These are phyloP conservation scores for Plectrocnemia conspersa DNA, from an alignment of 1,140 invertebrate species.

Conservation along the genomic window DNA sequence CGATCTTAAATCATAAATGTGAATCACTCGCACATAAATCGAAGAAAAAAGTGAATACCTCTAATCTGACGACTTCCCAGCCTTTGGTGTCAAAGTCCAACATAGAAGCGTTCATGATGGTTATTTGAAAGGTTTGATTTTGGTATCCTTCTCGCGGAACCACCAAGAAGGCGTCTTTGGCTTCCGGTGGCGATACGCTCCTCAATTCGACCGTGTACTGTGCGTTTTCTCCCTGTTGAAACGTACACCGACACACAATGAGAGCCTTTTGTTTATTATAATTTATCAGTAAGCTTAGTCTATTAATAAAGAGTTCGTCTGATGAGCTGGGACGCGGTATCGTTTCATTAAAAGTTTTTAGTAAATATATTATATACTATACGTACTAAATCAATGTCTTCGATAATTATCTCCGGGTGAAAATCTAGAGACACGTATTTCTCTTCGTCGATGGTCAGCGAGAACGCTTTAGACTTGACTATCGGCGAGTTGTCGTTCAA, in stretches of 20 bases:
- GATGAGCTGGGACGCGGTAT: no score
- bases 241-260: conserved; percentile 8
- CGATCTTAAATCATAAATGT: conserved; percentile 12
- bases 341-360: background rate
- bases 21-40: background rate
- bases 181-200: conserved; percentile 39
- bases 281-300: conserved; percentile 21
- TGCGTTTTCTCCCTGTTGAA: conserved; percentile 53
- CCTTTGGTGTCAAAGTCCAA: conserved; percentile 50
- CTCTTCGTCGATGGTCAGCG: conserved; percentile 45
- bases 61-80: conserved; percentile 45
- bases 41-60: conserved; percentile 34
- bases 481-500: conserved; percentile 53
- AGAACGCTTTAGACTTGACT: conserved; percentile 40
- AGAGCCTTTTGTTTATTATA: background rate
- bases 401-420: conserved; percentile 44
- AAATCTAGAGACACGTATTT: conserved; percentile 46
- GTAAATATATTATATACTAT: background rate
- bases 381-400: conserved; percentile 54
- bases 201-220: conserved; percentile 48
- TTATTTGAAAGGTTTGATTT: conserved; percentile 49
- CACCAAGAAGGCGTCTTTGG: conserved; percentile 49
- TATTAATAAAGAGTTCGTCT: conserved; percentile 8
- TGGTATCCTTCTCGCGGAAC: conserved; percentile 54
- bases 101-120: conserved; percentile 47